phyloP scores from a whole-genome alignment of 2,888 invertebrate species.

The Diadromus collaris region DNA sequence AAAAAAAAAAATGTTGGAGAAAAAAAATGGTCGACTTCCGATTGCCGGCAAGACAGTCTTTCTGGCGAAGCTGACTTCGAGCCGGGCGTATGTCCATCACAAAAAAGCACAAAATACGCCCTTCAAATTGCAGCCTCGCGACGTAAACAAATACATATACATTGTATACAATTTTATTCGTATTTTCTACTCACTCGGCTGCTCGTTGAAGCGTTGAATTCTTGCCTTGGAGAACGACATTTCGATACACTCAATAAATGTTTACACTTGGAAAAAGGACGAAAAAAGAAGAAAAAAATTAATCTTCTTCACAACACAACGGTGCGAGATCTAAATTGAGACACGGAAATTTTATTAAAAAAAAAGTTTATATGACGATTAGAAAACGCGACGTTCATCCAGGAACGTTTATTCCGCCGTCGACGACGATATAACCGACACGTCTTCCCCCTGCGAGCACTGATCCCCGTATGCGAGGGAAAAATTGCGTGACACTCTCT shows the following conservation, averaged over 20 bases:
- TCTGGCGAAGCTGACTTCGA: background rate
- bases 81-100: background rate
- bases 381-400: conserved; percentile 50
- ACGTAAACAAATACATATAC: conserved; percentile 7
- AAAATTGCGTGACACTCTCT: conserved; percentile 52
- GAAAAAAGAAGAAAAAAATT: conserved; percentile 11
- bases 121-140: background rate
- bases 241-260: conserved; percentile 6
- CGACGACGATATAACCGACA: conserved; percentile 44
- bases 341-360: conserved; percentile 35
- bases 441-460: conserved; percentile 59
- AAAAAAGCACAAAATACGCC: background rate
- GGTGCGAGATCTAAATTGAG: conserved; percentile 9
- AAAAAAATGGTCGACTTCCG: background rate
- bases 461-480: conserved; percentile 58
- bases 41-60: background rate
- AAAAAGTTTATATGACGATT: conserved; percentile 14
- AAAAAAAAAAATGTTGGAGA: background rate
- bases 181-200: conserved; percentile 79
- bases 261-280: conserved; percentile 25
- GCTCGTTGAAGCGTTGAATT: conserved; percentile 82
- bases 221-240: conserved; percentile 84
- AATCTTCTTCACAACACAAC: conserved; percentile 17
- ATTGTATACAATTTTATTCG: background rate
- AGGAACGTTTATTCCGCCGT: conserved; percentile 49